phyloP scores from a whole-genome alignment of 2,797 vertebrate genomes.

The Loris lydekkerianus region DNA sequence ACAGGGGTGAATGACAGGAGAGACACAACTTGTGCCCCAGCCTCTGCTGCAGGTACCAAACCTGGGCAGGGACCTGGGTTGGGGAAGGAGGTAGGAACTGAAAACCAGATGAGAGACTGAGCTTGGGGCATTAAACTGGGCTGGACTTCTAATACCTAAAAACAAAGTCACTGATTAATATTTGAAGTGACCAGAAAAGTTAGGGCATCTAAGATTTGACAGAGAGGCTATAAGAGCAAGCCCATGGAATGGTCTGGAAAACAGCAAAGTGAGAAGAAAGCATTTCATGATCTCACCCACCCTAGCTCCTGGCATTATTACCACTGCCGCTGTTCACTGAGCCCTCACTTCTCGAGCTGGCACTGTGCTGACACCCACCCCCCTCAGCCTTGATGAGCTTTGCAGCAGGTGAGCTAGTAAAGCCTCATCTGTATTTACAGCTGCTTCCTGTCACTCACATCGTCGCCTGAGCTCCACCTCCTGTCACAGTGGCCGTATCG shows the following conservation, averaged over 20 bases:
- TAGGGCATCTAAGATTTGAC: not conserved
- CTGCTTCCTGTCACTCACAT: too few relatives aligned
- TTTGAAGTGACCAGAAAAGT: not conserved
- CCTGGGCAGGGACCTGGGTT: not conserved
- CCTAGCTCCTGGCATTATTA: not conserved
- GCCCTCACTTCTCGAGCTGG: not conserved
- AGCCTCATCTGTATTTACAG: too few relatives aligned
- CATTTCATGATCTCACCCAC: not conserved
- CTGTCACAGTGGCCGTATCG: too few relatives aligned
- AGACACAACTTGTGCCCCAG: accelerated
- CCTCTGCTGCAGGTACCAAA: not conserved
- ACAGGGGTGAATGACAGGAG: not conserved
- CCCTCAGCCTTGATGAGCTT: not conserved
- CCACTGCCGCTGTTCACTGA: not conserved
- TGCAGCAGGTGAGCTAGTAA: too few relatives aligned
- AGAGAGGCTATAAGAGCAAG: not conserved
- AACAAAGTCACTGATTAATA: not conserved
- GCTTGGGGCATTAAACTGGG: not conserved
- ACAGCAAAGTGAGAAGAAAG: not conserved
- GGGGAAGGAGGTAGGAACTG: not conserved
- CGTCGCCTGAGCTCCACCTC: too few relatives aligned
- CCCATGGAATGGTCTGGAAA: not conserved
- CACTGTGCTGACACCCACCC: not conserved
- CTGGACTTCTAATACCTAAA: not conserved
- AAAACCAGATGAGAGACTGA: not conserved